These are phyloP conservation scores for Aphidius ervi DNA, from an alignment of 1,140 invertebrate genomes.

Conservation along the genomic window DNA sequence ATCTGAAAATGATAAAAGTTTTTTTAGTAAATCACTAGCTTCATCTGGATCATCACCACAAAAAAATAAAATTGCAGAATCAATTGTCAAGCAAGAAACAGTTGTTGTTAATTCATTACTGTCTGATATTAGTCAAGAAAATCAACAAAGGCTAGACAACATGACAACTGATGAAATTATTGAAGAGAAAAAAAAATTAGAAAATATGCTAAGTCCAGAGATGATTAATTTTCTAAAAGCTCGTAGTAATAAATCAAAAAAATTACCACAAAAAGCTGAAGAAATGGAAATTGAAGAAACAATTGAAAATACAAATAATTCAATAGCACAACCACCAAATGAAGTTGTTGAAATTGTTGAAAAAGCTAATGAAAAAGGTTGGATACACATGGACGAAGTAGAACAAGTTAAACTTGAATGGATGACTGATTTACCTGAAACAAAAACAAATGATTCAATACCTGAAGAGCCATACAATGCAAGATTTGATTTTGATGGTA, in stretches of 20 bases:
- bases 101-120: conserved; percentile 10
- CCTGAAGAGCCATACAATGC: conserved; percentile 66
- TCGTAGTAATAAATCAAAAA: conserved; percentile 47
- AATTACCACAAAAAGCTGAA: background rate
- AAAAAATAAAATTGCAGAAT: background rate
- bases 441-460: conserved; percentile 40
- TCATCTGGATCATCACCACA: background rate
- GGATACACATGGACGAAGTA: conserved; percentile 76
- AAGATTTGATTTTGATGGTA: conserved; percentile 60
- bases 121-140: conserved; percentile 69
- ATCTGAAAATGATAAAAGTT: conserved; percentile 2
- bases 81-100: background rate
- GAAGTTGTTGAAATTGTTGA: conserved; percentile 60
- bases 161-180: conserved; percentile 76
- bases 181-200: conserved; percentile 65
- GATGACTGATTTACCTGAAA: conserved; percentile 65
- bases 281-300: conserved; percentile 1
- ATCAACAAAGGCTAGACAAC: conserved; percentile 61
- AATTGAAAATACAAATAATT: conserved; percentile 7
- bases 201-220: conserved; percentile 62
- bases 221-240: conserved; percentile 64
- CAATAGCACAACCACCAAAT: conserved; percentile 36
- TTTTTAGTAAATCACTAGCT: conserved; percentile 8
- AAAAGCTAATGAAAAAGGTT: conserved; percentile 62
- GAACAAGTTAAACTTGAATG: conserved; percentile 82